Evolutionary conservation across 2,888 invertebrate genomes (phyloP), one percentile per base, ranked within the genome.

Genomic region (Rutpela maculata): DNA sequence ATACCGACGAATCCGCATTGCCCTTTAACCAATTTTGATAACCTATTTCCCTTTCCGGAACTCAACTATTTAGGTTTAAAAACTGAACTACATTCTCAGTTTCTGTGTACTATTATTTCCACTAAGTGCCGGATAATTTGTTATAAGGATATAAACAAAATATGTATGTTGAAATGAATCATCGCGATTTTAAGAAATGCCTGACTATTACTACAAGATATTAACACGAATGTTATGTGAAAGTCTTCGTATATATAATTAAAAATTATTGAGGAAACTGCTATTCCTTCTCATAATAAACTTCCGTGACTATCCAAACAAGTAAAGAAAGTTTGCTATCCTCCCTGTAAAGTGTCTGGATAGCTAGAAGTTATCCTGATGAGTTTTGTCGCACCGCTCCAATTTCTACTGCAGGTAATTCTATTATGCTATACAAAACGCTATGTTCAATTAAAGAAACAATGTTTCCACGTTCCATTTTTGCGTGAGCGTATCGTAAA

Each of bases 361-460:
- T 67, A 67, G 50, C 55, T 55, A 55, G 67, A 12, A 67, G 67
- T 67, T 67, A 67, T 67, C 67, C 67, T 67, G 67, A 67, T 67
- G 67, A 67, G 55, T 57, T 68, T 68, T 68, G 68, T 68, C 68
- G 68, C 68, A 68, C 22, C 67, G 19, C 67, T 50, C 55, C 67
- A 67, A 55, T 67, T 55, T 67, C 68, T 57, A 26, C 68, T 68
- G 68, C 68, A 68, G 68, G 57, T 68, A 68, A 68, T 68, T 68
- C 26, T 68, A 56, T 68, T 68, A 68, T 68, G 57, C 68, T 68
- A 56, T 56, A 68, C 68, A 31, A 68, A 68, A 68, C 55, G 50
- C 50, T 56, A 68, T 31, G 57, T 57, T 68, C 68, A 68, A 68
- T 68, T 68, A 57, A 68, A 68, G 57, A 68, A 68, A 31, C 68